Evolutionary conservation across 2,888 invertebrate genomes (phyloP).

Genomic region (Lysandra coridon): DNA sequence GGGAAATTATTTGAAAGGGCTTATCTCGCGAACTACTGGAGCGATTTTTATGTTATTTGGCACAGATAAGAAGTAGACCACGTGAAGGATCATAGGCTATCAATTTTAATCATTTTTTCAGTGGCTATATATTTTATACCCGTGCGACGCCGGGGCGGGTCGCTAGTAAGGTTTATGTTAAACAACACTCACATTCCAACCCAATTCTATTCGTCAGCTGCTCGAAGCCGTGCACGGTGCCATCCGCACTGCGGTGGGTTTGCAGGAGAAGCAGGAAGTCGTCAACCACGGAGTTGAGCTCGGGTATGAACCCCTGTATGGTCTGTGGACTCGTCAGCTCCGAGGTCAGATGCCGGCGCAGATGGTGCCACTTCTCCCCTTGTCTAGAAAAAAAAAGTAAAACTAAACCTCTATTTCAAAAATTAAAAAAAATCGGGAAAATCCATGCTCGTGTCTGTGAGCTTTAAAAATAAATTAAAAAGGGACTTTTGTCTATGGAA

Average conservation of each 20-base stretch:
- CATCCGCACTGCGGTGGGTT: slow-evolving; percentile 71
- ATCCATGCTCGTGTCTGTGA: too few species aligned
- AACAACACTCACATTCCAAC: slow-evolving; percentile 84
- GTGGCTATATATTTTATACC: too few species aligned
- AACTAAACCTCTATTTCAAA: neutral
- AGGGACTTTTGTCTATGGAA: too few species aligned
- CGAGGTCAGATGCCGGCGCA: slow-evolving; percentile 86
- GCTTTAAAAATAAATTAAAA: too few species aligned
- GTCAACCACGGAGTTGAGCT: slow-evolving; percentile 87
- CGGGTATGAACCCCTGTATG: slow-evolving; percentile 87
- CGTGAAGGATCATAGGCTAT: too few species aligned
- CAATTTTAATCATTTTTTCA: too few species aligned
- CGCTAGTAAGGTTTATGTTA: neutral
- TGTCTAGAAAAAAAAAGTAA: slow-evolving; percentile 73
- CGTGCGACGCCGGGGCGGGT: too few species aligned
- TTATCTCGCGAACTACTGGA: too few species aligned
- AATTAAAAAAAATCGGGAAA: too few species aligned
- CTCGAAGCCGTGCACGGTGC: slow-evolving; percentile 83
- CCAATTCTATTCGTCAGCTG: slow-evolving; percentile 89
- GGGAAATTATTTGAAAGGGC: too few species aligned
- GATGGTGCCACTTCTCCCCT: slow-evolving; percentile 88
- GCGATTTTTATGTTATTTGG: too few species aligned
- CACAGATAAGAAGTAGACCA: too few species aligned
- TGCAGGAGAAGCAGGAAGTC: slow-evolving; percentile 87
- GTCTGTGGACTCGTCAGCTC: slow-evolving; percentile 88